Evolutionary conservation across 2,113 vertebrate species (phyloP), one percentile per base, ranked within the genome.

Genomic region (Cottus gobio): DNA sequence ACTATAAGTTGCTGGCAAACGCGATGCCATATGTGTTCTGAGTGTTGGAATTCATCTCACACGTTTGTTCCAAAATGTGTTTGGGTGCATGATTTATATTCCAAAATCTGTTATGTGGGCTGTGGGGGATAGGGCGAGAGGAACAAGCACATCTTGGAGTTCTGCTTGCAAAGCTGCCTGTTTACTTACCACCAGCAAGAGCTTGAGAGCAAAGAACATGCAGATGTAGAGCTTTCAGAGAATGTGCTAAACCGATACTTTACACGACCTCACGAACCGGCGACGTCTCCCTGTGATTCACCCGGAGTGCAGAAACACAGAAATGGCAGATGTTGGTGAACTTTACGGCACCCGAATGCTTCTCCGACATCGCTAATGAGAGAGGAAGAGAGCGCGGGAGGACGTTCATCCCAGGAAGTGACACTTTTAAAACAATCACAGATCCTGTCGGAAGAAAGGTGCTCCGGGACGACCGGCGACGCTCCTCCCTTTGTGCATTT

Each of bases 391-490:
- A 65, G 46, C 69, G 37, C 22, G n/a, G 71, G 65, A 2, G 74
- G 67, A 44, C 73, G 77, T 80, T 85, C 48, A 61, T 78, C 37
- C 63, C 75, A 72, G 67, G 67, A 36, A 50, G 80, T 83, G 70
- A 80, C 88, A 86, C 78, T 85, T 50, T 85, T 84, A 89, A 87
- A 80, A 91, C 80, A 69, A 78, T 88, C 76, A 63, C 24, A 46
- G 50, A 92, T 83, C 89, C 84, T 83, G 84, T 90, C 86, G 85
- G 90, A 91, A 91, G 83, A 79, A 34, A 72, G 58, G 70, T 80
- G 82, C 82, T 84, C 72, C 48, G 83, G 89, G 77, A 88, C 62
- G 73, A 65, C 63, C 30, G 68, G 66, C 62, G 44, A 42, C 26
- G 16, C 72, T 86, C 75, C 69, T 78, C 79, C 78, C 72, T 86